Base-by-base conservation (phyloP, 2,797 vertebrate genomes). In the Malacoctenus gilli region DNA sequence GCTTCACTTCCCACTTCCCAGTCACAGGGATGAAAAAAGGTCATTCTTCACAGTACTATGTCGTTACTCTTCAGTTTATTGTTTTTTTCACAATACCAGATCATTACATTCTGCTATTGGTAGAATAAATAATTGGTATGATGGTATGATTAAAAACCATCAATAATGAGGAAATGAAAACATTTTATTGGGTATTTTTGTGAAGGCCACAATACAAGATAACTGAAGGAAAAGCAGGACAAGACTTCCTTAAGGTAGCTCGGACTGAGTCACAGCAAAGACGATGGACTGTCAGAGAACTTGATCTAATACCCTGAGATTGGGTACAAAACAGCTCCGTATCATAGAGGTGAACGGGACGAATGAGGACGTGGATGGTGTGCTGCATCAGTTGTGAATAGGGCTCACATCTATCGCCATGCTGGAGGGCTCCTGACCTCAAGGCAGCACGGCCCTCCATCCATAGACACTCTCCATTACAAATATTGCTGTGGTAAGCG, bases 401-500 rank as follows among this genome's bases (percentile, higher is more conserved):
- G 36, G 21, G 25, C 15, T 14, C 16, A 22, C 21, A 42, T 77
- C 50, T 73, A 52, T 49, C 55, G 60, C 67, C 53, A 23, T 25
- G 14, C 44, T 43, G 10, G 30, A 44, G 22, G 59, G 34, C 41
- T 55, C 36, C 53, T 60, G 46, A 56, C 36, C 52, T 49, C 2
- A 37, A 21, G 42, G 36, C 50, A 46, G 40, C 34, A 13, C 34
- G 35, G 23, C 23, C 48, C 25, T 66, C 44, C 60, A 51, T 59
- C 39, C 23, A 42, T 14, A 54, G 30, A 58, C 65, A 46, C 47
- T 62, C 71, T 77, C 76, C 79, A 80, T 85, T 76, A 84, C 22
- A 62, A n/a, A 66, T 81, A 78, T 75, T 72, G 84, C 85, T 84
- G 73, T 58, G 47, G 57, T 84, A 79, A 73, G 77, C 64, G 4